A percentile compares a stretch with the other conserved stretches of the same genome.
Evolutionary conservation across 2,797 vertebrate genomes (phyloP).

Genomic region (Poecile montanus): DNA sequence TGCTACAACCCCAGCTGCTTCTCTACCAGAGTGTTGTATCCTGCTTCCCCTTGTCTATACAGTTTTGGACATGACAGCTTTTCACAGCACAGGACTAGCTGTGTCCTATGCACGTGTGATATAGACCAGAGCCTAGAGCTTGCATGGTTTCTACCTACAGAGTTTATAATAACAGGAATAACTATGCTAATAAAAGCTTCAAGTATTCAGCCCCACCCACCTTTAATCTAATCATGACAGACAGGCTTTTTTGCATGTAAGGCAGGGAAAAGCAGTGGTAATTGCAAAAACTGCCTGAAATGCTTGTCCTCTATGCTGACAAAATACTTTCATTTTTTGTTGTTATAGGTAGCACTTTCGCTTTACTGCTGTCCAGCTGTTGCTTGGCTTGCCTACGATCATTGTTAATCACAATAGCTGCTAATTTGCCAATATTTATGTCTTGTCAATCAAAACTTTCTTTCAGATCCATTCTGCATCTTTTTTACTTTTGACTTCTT

Average conservation of each 20-base stretch:
- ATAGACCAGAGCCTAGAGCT: background rate
- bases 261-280: background rate
- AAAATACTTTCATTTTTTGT: background rate
- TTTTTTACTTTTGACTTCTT: background rate
- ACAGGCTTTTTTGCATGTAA: background rate
- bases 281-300: background rate
- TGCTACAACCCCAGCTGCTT: accelerated
- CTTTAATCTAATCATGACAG: background rate
- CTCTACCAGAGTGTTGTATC: background rate
- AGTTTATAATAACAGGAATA: background rate
- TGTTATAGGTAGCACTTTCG: background rate
- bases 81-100: background rate
- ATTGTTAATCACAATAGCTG: background rate
- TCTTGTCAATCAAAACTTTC: background rate
- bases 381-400: background rate
- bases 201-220: background rate
- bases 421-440: background rate
- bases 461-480: background rate
- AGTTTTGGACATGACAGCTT: background rate
- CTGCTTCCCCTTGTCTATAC: background rate
- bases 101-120: background rate
- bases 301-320: background rate
- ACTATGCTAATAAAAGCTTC: background rate
- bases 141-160: background rate
- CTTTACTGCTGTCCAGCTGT: background rate